These are phyloP conservation scores for Xiphophorus maculatus DNA, from an alignment of 2,113 vertebrate genomes.

Conservation along the genomic window DNA sequence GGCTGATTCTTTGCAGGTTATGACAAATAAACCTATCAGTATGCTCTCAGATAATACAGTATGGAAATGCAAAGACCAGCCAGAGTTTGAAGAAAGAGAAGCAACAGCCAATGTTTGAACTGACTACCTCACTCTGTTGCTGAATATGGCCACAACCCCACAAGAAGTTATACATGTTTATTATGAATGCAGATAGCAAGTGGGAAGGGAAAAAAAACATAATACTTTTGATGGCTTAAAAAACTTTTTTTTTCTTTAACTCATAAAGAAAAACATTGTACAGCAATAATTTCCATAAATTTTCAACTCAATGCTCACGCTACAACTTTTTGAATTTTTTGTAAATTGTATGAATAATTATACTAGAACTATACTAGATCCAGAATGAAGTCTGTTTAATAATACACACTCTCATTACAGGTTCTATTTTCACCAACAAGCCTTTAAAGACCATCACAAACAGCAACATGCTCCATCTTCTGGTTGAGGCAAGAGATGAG, in stretches of 20 bases:
- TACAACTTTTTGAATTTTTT: not conserved
- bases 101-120: too few species aligned
- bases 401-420: slow-evolving; percentile 71
- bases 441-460: slow-evolving; percentile 73
- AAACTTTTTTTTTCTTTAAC: too few species aligned
- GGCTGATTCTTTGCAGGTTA: too few species aligned
- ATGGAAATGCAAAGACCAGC: not conserved
- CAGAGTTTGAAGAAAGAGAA: not conserved
- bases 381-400: not conserved
- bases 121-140: not conserved
- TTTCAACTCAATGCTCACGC: not conserved
- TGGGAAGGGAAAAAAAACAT: not conserved
- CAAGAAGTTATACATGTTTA: not conserved
- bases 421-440: slow-evolving; percentile 82
- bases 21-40: too few species aligned
- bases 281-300: not conserved
- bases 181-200: not conserved
- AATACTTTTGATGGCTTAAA: too few species aligned
- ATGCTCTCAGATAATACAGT: not conserved
- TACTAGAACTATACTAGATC: not conserved
- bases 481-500: slow-evolving; percentile 87
- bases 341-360: not conserved
- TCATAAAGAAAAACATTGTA: not conserved
- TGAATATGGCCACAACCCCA: not conserved
- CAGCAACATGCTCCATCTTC: slow-evolving; percentile 76